These are phyloP conservation scores for Limnephilus rhombicus DNA, from an alignment of 2,888 invertebrate species.

Conservation along the genomic window DNA sequence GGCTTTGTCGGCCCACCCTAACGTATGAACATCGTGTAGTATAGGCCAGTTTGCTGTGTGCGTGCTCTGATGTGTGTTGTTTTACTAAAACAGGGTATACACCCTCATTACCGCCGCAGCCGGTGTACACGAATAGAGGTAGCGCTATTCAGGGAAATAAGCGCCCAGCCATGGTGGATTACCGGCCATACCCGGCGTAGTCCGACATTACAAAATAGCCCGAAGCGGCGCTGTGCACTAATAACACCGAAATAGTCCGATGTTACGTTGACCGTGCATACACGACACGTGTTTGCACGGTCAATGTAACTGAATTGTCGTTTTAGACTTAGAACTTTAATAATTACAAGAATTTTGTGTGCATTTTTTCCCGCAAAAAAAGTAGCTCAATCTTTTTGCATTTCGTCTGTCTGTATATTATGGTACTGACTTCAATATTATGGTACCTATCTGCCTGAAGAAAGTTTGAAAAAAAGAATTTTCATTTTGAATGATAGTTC, in stretches of 20 bases:
- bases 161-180: slow-evolving; percentile 14
- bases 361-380: neutral
- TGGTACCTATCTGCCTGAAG: no score
- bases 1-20: neutral
- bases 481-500: no score
- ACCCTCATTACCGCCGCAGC: neutral
- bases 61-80: neutral
- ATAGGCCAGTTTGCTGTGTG: neutral
- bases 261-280: slow-evolving; percentile 25
- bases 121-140: neutral
- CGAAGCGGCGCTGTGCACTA: neutral
- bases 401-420: no score
- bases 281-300: neutral
- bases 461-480: no score
- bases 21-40: neutral
- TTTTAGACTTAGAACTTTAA: neutral
- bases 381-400: no score
- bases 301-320: neutral
- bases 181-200: neutral
- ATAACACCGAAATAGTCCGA: slow-evolving; percentile 5
- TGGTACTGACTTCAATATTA: no score
- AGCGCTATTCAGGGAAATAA: slow-evolving; percentile 3
- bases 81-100: neutral
- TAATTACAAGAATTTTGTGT: neutral
- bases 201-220: neutral